Conservation (phyloP, 2,797 vertebrate species). For the Petrocephalus schoutedeni region DNA sequence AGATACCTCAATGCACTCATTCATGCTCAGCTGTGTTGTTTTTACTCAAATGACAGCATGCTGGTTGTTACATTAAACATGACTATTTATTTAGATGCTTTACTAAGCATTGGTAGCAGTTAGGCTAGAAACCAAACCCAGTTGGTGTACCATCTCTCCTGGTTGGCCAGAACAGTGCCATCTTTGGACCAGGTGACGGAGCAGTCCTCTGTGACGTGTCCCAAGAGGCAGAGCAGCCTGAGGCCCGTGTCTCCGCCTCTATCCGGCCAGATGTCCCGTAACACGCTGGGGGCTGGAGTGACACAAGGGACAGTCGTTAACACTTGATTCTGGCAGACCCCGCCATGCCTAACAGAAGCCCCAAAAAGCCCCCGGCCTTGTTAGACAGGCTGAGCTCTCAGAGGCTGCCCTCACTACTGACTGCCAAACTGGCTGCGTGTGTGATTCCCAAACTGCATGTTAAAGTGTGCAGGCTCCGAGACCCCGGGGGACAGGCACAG, state of each 20-base stretch:
- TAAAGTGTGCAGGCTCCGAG: not conserved
- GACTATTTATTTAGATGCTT: not conserved
- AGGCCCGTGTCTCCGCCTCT: constrained; percentile 70
- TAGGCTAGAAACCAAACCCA: constrained; percentile 26
- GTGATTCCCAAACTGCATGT: not conserved
- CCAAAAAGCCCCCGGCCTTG: not conserved
- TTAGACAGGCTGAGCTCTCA: not conserved
- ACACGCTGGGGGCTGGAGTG: constrained; percentile 66
- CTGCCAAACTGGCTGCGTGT: not conserved
- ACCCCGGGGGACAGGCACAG: not conserved
- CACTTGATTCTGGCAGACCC: not conserved
- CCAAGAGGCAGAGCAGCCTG: constrained; percentile 81
- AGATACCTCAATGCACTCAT: not conserved
- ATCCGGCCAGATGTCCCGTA: constrained; percentile 76
- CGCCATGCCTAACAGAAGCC: not conserved
- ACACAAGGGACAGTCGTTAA: not conserved
- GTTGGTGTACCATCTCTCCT: constrained; percentile 69
- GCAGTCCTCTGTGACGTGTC: constrained; percentile 65
- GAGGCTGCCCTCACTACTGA: not conserved
- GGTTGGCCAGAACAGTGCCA: constrained; percentile 56
- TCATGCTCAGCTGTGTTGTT: not conserved
- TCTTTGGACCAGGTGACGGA: constrained; percentile 80
- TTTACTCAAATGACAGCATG: not conserved
- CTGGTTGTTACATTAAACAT: not conserved
- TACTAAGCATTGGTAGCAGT: not conserved